phyloP scores from a whole-genome alignment of 2,113 vertebrate species.

The Anguilla japonica region DNA sequence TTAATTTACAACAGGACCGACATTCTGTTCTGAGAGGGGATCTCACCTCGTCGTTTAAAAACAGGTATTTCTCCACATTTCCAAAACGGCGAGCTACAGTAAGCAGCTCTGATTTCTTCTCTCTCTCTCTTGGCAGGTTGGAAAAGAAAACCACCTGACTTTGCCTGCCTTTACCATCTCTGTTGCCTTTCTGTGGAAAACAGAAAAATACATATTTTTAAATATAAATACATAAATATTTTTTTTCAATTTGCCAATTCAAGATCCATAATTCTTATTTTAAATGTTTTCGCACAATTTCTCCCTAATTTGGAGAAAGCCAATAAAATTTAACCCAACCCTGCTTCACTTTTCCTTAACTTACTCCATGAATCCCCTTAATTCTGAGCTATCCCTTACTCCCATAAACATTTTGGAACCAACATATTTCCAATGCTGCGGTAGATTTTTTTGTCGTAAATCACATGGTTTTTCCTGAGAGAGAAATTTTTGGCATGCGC shows the following conservation, averaged over 20 bases:
- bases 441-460: too few relatives aligned
- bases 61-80: slow-evolving; percentile 70
- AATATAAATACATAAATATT: neutral
- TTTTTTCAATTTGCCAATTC: neutral
- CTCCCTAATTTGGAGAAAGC: too few relatives aligned
- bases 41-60: slow-evolving; percentile 65
- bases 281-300: too few relatives aligned
- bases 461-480: too few relatives aligned
- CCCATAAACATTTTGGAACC: too few relatives aligned
- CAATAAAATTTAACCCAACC: too few relatives aligned
- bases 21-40: neutral
- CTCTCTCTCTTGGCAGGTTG: slow-evolving; percentile 64
- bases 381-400: too few relatives aligned
- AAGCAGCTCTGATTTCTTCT: slow-evolving; percentile 70
- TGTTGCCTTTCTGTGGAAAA: slow-evolving; percentile 53
- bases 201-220: neutral
- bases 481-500: too few relatives aligned
- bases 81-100: slow-evolving; percentile 68
- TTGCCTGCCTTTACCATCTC: slow-evolving; percentile 39
- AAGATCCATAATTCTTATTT: neutral
- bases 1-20: neutral
- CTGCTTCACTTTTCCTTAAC: too few relatives aligned
- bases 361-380: too few relatives aligned
- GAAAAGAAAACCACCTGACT: slow-evolving; percentile 75
- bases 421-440: too few relatives aligned